A percentile compares a stretch with the other conserved stretches of the same genome.
phyloP scores from a whole-genome alignment of 2,113 vertebrate genomes.

The Struthidea cinerea region DNA sequence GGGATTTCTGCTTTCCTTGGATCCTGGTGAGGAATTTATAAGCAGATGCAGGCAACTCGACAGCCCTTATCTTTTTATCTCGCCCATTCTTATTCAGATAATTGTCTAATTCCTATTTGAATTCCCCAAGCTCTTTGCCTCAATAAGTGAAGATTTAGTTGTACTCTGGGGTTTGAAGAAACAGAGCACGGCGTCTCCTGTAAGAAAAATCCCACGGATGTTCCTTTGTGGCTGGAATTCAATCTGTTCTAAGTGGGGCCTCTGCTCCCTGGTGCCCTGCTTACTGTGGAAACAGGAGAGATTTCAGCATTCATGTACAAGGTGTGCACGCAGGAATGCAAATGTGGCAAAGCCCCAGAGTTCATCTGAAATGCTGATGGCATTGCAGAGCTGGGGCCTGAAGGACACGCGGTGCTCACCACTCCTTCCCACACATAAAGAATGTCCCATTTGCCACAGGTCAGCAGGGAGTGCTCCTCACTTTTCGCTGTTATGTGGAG shows the following conservation, averaged over 20 bases:
- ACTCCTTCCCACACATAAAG: background rate
- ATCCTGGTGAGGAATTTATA: background rate
- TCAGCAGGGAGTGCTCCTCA: background rate
- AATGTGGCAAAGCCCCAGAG: background rate
- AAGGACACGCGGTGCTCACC: background rate
- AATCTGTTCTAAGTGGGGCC: background rate
- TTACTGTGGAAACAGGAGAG: background rate
- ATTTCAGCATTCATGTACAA: background rate
- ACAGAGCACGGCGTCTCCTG: background rate
- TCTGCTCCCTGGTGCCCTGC: background rate
- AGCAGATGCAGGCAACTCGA: background rate
- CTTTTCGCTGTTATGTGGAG: background rate
- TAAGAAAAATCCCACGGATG: background rate
- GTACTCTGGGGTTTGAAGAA: background rate
- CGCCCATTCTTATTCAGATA: background rate
- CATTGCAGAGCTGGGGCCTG: background rate
- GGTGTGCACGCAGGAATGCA: background rate
- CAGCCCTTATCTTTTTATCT: background rate
- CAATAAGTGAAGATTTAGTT: background rate
- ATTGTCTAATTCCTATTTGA: constrained; percentile 7
- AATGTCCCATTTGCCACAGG: background rate
- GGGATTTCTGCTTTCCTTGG: background rate
- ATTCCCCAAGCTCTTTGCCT: constrained; percentile 4
- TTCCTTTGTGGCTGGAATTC: background rate
- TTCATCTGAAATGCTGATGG: background rate